phyloP scores from a whole-genome alignment of 2,888 invertebrate genomes.

The Allacma fusca region DNA sequence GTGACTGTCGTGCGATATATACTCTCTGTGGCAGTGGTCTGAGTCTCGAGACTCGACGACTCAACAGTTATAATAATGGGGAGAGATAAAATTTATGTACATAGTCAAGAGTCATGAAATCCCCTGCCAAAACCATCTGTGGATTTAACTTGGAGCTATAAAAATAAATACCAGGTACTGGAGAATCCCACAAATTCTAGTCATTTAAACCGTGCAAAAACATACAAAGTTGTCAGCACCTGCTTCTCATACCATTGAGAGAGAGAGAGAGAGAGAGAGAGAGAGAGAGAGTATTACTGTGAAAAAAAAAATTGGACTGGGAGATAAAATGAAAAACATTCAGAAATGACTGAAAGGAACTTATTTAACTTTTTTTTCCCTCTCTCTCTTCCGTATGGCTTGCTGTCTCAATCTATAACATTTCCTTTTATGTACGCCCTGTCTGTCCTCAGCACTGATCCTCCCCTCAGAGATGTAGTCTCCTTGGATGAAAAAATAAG shows the following conservation, averaged over 20 bases:
- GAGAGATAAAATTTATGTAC: slow-evolving; percentile 21
- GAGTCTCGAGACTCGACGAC: too few relatives aligned
- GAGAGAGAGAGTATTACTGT: too few relatives aligned
- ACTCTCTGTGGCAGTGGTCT: too few relatives aligned
- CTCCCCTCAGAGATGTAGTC: background rate
- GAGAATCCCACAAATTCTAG: slow-evolving; percentile 39
- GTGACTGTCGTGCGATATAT: too few relatives aligned
- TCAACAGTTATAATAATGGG: slow-evolving; percentile 26
- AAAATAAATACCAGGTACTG: slow-evolving; percentile 46
- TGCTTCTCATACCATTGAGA: slow-evolving; percentile 30
- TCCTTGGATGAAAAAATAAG: slow-evolving; percentile 17
- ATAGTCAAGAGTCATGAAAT: slow-evolving; percentile 30
- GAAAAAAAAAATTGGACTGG: too few relatives aligned
- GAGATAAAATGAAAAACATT: slow-evolving; percentile 10
- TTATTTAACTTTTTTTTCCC: slow-evolving; percentile 18
- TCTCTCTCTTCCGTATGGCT: background rate
- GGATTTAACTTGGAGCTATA: slow-evolving; percentile 36
- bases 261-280: too few relatives aligned
- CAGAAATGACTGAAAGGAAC: slow-evolving; percentile 34
- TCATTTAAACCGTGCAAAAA: slow-evolving; percentile 41
- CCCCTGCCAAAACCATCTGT: slow-evolving; percentile 45
- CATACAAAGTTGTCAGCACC: slow-evolving; percentile 46
- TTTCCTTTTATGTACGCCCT: background rate
- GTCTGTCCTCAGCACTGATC: slow-evolving; percentile 2
- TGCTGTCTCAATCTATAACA: background rate